Evolutionary conservation across 2,797 vertebrate species (phyloP), one percentile per base, ranked within the genome.

Genomic region (Lacerta viridis): DNA sequence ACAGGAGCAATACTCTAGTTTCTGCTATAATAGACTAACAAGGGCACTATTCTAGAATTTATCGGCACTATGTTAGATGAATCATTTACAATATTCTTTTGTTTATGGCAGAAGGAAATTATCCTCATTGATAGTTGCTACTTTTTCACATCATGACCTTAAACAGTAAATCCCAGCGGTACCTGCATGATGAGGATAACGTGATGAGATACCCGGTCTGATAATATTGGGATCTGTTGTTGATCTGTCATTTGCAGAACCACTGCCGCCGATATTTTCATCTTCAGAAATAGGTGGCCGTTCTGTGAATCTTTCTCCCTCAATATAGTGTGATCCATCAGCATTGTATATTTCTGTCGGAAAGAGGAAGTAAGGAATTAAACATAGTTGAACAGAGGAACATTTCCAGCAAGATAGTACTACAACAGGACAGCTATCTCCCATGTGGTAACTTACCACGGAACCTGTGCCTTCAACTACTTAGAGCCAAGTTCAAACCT

Each of bases 321-420:
- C 39, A 17, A 72, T 89, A 3, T 93, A 97, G 0, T 77, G 94
- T 43, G 97, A 97, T 43, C 97, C 97, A 1, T 97, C 97, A 0
- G 94, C 93, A 9, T 97, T 97, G 69, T 95, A 95, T 50, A 97
- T 97, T 33, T 94, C 97, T 97, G 90, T 80, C 11, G 15, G 83
- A 92, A 68, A 95, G 0, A 88, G 50, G 81, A 93, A 84, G 39
- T 2, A 33, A 75, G 88, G 3, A 69, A 41, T 61, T 84, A 1
- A 13, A 87, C 41, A 13, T 1, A 72, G 23, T 2, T 46, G 23
- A 80, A 46, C 33, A 43, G 61, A 84, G 43, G 9, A 84, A 39
- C 29, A 78, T 39, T 55, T 75, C 18, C 18, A 81, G 17, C 59
- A 36, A 66, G 64, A 77, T 85, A 10, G n/a, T 13, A 85, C 18